A percentile compares a stretch with the other conserved stretches of the same genome.
These are phyloP conservation scores for Cryptosula pallasiana DNA, from an alignment of 2,888 invertebrate species.

Conservation along the genomic window DNA sequence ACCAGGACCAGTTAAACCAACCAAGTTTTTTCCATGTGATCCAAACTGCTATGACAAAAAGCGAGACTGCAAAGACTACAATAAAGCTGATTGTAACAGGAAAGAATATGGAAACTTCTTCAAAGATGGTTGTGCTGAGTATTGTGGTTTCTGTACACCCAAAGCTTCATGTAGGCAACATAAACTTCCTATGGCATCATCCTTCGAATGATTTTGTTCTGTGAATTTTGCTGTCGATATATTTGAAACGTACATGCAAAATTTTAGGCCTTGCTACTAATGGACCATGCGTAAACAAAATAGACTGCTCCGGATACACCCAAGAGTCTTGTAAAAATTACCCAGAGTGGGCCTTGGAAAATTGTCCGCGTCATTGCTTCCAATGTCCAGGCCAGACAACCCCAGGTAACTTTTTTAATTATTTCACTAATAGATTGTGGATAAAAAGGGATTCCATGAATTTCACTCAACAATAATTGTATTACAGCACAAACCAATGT, in stretches of 20 bases:
- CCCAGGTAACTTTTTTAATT: no score
- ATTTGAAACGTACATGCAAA: no score
- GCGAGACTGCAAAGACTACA: slow-evolving; percentile 6
- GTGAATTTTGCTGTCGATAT: no score
- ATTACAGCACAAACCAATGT: no score
- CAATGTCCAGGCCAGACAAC: background rate
- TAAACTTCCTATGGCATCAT: no score
- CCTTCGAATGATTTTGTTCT: no score
- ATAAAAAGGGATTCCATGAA: no score
- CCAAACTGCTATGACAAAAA: background rate
- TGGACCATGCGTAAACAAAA: background rate
- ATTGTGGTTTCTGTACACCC: slow-evolving; percentile 13
- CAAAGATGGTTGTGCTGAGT: background rate
- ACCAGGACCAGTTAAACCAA: background rate
- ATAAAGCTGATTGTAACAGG: background rate
- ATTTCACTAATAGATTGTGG: no score
- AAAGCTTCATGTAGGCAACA: slow-evolving; percentile 18
- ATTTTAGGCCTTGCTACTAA: no score
- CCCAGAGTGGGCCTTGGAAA: background rate
- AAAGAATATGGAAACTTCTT: background rate
- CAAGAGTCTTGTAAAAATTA: background rate
- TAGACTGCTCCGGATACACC: background rate
- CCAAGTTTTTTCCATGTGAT: slow-evolving; percentile 1
- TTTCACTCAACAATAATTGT: no score
- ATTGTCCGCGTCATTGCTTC: background rate